Conservation (phyloP, 2,113 vertebrate species). For the Orthonyx spaldingii region DNA sequence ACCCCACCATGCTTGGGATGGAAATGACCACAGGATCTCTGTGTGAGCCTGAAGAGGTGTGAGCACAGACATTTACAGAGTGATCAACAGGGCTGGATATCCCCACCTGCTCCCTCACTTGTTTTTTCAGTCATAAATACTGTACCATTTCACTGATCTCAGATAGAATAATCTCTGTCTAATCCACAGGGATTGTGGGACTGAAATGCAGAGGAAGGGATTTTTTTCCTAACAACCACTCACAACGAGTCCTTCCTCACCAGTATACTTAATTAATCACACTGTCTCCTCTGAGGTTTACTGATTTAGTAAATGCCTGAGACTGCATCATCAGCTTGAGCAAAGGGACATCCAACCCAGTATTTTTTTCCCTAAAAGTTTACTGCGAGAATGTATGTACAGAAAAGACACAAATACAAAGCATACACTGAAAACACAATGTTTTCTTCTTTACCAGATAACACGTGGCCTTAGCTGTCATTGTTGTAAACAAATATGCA, state of each 20-base stretch:
- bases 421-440: neutral
- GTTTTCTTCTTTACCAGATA: neutral
- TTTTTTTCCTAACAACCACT: neutral
- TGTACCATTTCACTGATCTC: neutral
- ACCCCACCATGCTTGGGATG: fast-evolving
- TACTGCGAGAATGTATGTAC: neutral
- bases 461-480: neutral
- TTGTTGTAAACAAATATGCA: neutral
- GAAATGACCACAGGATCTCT: neutral
- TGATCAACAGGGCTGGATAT: neutral
- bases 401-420: neutral
- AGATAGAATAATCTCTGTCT: neutral
- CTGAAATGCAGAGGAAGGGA: neutral
- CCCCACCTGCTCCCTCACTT: neutral
- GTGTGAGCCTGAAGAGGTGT: neutral
- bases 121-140: neutral
- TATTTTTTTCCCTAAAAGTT: neutral
- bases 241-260: neutral
- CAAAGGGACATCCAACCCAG: neutral
- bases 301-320: neutral
- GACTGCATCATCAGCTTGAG: neutral
- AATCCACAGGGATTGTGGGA: neutral
- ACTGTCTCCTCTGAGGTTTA: neutral
- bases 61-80: neutral
- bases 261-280: neutral